Base-by-base conservation (phyloP, 64 coral and sea anemone genomes). In the Anthopleura sola region DNA sequence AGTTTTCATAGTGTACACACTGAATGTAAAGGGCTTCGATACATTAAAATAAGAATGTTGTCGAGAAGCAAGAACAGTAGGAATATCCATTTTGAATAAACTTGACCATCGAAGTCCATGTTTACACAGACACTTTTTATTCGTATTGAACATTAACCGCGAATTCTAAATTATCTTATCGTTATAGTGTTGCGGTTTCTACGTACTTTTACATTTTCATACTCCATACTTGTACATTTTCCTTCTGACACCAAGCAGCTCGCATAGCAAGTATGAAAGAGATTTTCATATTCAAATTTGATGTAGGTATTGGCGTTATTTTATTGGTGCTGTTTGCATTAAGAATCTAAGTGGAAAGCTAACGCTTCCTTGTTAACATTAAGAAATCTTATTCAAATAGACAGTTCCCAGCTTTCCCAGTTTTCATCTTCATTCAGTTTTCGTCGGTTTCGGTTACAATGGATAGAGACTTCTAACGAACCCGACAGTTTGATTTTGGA, bases 111-210 rank as follows among this genome's bases (percentile, higher is more conserved):
- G 6, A 14, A 12, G 23, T 71, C 66, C 66, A 33, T 71, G 66
- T 34, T 71, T 71, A 34, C 66, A 34, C 13, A 34, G 66, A 1
- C 66, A 14, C 66, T 62, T 58, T 58, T 18, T 62, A 71, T 71
- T 71, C 29, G 66, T 71, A 71, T 71, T 71, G 24, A 32, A 71
- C 66, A 34, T 71, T 34, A 34, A 71, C 66, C 66, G 66, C 66
- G 66, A 71, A 71, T 71, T 32, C 29, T 71, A 34, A 71, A 71
- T 71, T 71, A 71, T 71, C 66, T 71, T 71, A 28, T 71, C 29
- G 29, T 34, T 71, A 53, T 53, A 71, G 66, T 71, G 66, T 0
- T 71, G 29, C 62, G 62, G 62, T 71, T 34, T 71, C 28, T 1
- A 33, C 28, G 29, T 34, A 71, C 66, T 71, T 71, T 9, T 71